A percentile compares a stretch with the other conserved stretches of the same genome.
These are phyloP conservation scores for Pygocentrus nattereri DNA, from an alignment of 2,797 vertebrate genomes.

Conservation along the genomic window DNA sequence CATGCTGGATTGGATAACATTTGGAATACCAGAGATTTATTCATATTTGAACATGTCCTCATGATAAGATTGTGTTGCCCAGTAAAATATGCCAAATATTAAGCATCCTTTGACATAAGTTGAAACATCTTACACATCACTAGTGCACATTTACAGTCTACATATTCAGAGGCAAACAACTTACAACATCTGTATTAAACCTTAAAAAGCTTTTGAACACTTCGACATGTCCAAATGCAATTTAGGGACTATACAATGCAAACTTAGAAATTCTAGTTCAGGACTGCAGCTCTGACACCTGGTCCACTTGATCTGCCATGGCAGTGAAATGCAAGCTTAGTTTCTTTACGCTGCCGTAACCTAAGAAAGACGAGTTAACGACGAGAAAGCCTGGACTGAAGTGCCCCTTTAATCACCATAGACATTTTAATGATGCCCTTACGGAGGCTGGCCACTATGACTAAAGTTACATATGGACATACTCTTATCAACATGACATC, in stretches of 20 bases:
- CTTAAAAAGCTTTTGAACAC: background rate
- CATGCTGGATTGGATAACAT: constrained; percentile 43
- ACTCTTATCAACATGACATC: constrained; percentile 43
- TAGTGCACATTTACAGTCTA: background rate
- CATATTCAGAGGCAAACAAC: background rate
- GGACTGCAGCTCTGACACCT: constrained; percentile 36
- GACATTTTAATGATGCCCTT: constrained; percentile 55
- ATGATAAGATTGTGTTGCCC: constrained; percentile 13
- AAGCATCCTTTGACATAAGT: background rate
- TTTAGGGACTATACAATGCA: constrained; percentile 17
- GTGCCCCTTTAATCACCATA: constrained; percentile 57
- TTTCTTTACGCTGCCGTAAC: constrained; percentile 47
- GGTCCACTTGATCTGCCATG: constrained; percentile 19
- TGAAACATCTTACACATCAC: background rate
- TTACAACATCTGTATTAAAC: background rate
- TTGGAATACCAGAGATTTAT: constrained; percentile 35
- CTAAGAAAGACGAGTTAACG: constrained; percentile 60
- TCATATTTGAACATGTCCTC: constrained; percentile 22
- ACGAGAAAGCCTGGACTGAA: constrained; percentile 52
- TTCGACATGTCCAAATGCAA: background rate
- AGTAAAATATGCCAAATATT: background rate
- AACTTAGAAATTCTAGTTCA: constrained; percentile 27
- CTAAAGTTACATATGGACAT: constrained; percentile 46
- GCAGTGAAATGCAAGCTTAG: constrained; percentile 46
- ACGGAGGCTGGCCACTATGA: constrained; percentile 45